Conservation (phyloP, 2,797 vertebrate species). For the Smutsia temminckii region DNA sequence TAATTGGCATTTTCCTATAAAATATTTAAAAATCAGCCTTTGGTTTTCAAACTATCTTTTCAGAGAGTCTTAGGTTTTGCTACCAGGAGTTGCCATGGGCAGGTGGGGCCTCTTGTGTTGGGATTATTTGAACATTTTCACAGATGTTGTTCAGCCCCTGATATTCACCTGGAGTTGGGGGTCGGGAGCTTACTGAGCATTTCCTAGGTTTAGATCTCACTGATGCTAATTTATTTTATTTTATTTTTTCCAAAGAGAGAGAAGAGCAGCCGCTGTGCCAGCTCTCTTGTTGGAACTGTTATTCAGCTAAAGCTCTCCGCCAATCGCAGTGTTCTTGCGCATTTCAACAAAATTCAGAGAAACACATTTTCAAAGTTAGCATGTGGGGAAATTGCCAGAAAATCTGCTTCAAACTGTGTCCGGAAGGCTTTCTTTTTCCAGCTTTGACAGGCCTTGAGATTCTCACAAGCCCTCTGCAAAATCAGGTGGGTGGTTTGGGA, state of each 20-base stretch:
- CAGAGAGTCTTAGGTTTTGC: constrained; percentile 15
- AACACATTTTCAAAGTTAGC: constrained; percentile 49
- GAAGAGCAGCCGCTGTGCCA: neutral
- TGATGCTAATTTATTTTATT: constrained; percentile 31
- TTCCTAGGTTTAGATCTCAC: constrained; percentile 65
- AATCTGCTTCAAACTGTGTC: constrained; percentile 14
- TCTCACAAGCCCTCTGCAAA: neutral
- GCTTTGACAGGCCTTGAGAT: neutral
- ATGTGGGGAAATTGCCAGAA: neutral
- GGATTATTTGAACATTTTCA: constrained; percentile 10
- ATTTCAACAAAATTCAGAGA: neutral
- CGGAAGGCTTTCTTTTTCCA: neutral
- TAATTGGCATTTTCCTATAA: constrained; percentile 73
- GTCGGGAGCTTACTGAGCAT: neutral
- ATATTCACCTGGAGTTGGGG: neutral
- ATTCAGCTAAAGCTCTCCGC: neutral
- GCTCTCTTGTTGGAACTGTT: neutral
- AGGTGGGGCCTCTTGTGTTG: neutral
- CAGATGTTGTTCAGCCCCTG: constrained; percentile 17
- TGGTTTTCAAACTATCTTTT: constrained; percentile 40
- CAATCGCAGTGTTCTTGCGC: neutral
- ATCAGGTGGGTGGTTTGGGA: constrained; percentile 32
- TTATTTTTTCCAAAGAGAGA: constrained; percentile 12
- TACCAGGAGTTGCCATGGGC: neutral
- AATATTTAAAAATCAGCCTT: constrained; percentile 68